Evolutionary conservation across 2,888 invertebrate genomes (phyloP).

Genomic region (Cistogaster globosa): DNA sequence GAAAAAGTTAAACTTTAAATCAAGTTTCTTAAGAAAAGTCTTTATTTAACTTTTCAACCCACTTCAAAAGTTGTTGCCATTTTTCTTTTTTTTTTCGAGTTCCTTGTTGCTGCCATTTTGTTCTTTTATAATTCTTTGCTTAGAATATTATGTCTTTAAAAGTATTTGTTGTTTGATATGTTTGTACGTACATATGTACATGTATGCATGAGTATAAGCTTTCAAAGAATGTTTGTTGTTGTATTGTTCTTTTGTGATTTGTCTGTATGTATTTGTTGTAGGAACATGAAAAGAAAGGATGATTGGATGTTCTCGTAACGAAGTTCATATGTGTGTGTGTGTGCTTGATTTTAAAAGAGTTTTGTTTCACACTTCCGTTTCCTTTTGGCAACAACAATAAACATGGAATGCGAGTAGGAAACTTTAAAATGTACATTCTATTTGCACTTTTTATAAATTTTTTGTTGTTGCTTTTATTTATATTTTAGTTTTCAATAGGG

Average conservation of each 20-base stretch:
- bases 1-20: slow-evolving; percentile 58
- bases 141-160: slow-evolving; percentile 38
- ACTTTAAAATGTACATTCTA: slow-evolving; percentile 45
- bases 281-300: slow-evolving; percentile 53
- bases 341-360: slow-evolving; percentile 68
- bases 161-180: slow-evolving; percentile 1
- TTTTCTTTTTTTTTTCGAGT: slow-evolving; percentile 47
- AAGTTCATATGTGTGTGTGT: slow-evolving; percentile 55
- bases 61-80: slow-evolving; percentile 68
- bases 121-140: slow-evolving; percentile 55
- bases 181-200: slow-evolving; percentile 37
- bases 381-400: slow-evolving; percentile 59
- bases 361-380: slow-evolving; percentile 74
- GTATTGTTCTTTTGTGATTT: slow-evolving; percentile 9
- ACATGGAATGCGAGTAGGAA: slow-evolving; percentile 29
- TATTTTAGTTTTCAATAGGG: slow-evolving; percentile 33
- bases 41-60: slow-evolving; percentile 70
- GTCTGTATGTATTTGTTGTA: slow-evolving; percentile 18
- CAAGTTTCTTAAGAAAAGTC: slow-evolving; percentile 67
- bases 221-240: slow-evolving; percentile 71
- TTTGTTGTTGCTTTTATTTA: slow-evolving; percentile 30
- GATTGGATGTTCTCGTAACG: slow-evolving; percentile 63
- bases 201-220: slow-evolving; percentile 23
- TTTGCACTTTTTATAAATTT: slow-evolving; percentile 51
- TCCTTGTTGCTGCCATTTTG: slow-evolving; percentile 50